Evolutionary conservation across 2,113 vertebrate species (phyloP).

Genomic region (Corythornis vintsioides): DNA sequence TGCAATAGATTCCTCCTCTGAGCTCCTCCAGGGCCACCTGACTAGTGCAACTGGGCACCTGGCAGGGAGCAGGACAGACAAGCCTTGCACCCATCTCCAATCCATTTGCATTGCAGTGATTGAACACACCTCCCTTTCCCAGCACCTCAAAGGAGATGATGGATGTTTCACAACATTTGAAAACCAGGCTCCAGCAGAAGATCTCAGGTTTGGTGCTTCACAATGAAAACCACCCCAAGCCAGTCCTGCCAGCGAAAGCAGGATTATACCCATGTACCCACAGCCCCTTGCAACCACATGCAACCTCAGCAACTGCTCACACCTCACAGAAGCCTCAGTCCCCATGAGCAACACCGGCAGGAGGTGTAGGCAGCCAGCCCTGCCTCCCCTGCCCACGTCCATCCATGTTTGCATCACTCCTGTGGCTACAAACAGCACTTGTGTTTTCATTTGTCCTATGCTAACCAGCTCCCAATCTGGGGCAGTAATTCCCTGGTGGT

Average conservation of each 20-base stretch:
- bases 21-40: rapidly evolving
- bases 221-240: neutral
- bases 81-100: neutral
- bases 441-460: neutral
- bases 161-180: neutral
- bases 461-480: neutral
- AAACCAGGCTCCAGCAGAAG: neutral
- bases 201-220: neutral
- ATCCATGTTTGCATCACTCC: rapidly evolving
- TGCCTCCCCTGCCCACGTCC: neutral
- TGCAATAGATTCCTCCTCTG: neutral
- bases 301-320: neutral
- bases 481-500: neutral
- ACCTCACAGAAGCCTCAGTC: neutral
- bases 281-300: neutral
- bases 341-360: rapidly evolving
- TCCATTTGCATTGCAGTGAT: rapidly evolving
- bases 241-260: neutral
- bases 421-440: neutral
- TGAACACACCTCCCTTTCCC: neutral
- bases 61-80: neutral
- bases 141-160: rapidly evolving
- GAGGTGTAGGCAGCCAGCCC: neutral
- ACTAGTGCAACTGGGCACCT: neutral
- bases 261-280: too few relatives aligned